Conservation (phyloP, 2,888 invertebrate species). For the Cephus pygmeus region DNA sequence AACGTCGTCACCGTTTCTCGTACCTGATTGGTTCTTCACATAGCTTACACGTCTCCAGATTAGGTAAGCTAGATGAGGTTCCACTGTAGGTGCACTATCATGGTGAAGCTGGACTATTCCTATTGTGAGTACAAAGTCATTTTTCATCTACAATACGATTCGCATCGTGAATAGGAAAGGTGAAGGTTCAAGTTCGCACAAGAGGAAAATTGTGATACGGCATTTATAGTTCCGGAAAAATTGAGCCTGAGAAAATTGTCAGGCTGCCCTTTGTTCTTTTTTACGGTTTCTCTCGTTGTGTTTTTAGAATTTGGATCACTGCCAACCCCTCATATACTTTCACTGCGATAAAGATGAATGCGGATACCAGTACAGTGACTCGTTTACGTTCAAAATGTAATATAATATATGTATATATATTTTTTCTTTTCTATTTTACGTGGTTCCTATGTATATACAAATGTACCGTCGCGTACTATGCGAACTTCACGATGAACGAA, state of each 20-base stretch:
- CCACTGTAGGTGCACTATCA: not conserved
- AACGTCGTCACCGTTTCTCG: no score
- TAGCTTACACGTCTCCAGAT: no score
- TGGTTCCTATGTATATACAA: not conserved
- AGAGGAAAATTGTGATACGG: not conserved
- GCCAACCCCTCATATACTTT: not conserved
- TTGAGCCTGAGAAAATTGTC: not conserved
- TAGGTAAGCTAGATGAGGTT: no score
- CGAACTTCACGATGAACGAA: constrained; percentile 12
- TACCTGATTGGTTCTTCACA: no score
- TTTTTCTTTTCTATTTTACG: not conserved
- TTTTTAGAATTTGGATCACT: not conserved
- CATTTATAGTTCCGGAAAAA: not conserved
- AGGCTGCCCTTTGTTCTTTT: not conserved
- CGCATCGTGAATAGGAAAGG: not conserved
- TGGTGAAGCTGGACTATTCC: not conserved
- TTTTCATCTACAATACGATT: not conserved
- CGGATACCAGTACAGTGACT: not conserved
- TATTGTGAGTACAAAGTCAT: not conserved
- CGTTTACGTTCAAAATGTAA: not conserved
- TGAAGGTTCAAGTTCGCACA: not conserved
- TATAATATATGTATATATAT: not conserved
- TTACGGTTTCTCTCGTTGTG: not conserved
- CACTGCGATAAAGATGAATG: not conserved
- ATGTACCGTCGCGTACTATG: not conserved